phyloP scores from a whole-genome alignment of 2,113 vertebrate species.

The Calypte anna region DNA sequence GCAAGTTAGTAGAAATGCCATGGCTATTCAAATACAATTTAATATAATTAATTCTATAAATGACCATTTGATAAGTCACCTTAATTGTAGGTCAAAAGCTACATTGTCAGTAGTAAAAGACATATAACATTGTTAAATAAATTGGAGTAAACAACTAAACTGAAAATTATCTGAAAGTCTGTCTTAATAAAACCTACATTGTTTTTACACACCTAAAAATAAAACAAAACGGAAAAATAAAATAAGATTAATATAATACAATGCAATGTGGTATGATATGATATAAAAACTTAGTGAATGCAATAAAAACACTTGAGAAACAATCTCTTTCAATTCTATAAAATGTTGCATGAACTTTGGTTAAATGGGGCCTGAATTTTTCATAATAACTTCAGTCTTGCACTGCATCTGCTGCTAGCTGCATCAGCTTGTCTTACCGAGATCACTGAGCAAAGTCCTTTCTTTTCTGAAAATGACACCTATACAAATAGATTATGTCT shows the following conservation, averaged over 20 bases:
- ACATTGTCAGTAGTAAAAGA: background rate
- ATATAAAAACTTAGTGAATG: background rate
- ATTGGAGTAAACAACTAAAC: fast-evolving
- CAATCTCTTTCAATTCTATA: background rate
- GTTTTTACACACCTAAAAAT: background rate
- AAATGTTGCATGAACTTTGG: background rate
- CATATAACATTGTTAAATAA: background rate
- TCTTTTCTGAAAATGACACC: background rate
- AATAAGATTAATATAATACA: background rate
- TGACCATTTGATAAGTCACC: background rate
- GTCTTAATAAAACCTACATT: background rate
- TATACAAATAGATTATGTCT: background rate
- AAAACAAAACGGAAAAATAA: background rate
- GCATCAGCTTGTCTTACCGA: background rate
- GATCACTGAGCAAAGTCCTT: background rate
- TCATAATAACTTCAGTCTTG: background rate
- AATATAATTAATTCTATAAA: background rate
- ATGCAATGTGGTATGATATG: background rate
- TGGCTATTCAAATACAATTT: background rate
- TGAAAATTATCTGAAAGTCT: background rate
- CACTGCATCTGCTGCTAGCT: background rate
- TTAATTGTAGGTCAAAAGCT: background rate
- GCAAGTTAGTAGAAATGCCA: background rate
- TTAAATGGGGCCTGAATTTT: background rate
- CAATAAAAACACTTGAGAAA: background rate